phyloP scores from a whole-genome alignment of 2,797 vertebrate species.

The Chelonia mydas region DNA sequence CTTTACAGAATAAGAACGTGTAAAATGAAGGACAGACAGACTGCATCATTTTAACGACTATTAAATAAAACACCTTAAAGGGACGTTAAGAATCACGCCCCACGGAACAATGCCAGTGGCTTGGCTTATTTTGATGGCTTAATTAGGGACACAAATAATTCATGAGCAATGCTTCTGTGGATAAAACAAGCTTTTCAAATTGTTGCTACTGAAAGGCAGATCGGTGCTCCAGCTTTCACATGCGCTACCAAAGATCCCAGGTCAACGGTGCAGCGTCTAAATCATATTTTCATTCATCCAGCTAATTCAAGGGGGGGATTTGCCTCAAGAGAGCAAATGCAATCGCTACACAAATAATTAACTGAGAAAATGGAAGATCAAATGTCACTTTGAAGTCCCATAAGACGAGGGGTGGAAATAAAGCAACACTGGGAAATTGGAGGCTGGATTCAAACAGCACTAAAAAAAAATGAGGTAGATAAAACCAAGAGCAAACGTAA shows the following conservation, averaged over 20 bases:
- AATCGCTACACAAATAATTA: constrained; percentile 31
- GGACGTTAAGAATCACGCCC: background rate
- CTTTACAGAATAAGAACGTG: constrained; percentile 36
- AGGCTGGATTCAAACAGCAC: constrained; percentile 73
- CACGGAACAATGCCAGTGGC: background rate
- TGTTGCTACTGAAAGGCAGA: background rate
- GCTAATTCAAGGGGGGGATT: background rate
- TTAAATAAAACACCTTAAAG: background rate
- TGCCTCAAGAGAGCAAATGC: constrained; percentile 17
- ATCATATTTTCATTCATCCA: background rate
- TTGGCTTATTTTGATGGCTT: background rate
- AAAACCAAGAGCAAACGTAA: constrained; percentile 50
- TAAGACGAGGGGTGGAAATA: constrained; percentile 66
- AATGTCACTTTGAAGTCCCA: constrained; percentile 41
- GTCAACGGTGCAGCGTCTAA: background rate
- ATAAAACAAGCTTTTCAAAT: background rate
- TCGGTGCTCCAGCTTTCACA: background rate
- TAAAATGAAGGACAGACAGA: constrained; percentile 48
- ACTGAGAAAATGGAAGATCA: constrained; percentile 35
- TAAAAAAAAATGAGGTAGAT: constrained; percentile 79
- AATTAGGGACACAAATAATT: background rate
- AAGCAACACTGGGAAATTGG: constrained; percentile 47
- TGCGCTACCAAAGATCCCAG: background rate
- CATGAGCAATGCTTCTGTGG: background rate
- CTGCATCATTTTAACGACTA: constrained; percentile 34